Percentiles rank a stretch among this genome's conserved stretches.
These are phyloP conservation scores for Rhinopomastus cyanomelas DNA, from an alignment of 2,113 vertebrate species.

Conservation along the genomic window DNA sequence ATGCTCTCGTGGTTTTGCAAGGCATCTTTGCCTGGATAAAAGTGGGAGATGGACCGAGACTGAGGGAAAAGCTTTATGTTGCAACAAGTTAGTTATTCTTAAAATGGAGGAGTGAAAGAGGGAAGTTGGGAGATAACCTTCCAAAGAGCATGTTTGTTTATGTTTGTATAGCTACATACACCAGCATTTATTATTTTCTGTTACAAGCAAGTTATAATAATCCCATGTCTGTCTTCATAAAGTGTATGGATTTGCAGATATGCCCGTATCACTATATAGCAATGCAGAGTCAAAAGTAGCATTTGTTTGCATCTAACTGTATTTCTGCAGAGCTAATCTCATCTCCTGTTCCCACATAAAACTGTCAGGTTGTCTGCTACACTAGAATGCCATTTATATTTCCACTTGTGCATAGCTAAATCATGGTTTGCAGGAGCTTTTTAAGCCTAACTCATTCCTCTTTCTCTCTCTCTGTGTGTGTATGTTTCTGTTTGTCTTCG, in stretches of 20 bases:
- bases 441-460: not conserved
- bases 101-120: not conserved
- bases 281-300: not conserved
- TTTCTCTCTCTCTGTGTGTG: not conserved
- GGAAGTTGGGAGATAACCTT: not conserved
- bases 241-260: conserved; percentile 16
- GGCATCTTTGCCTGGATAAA: not conserved
- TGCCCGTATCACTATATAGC: not conserved
- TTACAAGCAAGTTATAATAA: conserved; percentile 5
- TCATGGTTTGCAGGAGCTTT: not conserved
- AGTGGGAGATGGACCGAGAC: not conserved
- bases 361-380: not conserved
- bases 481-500: not conserved
- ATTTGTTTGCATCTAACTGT: not conserved
- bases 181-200: conserved; percentile 5
- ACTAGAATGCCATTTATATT: not conserved
- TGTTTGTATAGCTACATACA: not conserved
- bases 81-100: not conserved
- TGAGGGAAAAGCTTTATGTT: not conserved
- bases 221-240: not conserved
- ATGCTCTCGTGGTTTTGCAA: conserved; percentile 1
- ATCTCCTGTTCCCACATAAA: conserved; percentile 5
- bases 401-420: not conserved
- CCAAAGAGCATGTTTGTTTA: not conserved
- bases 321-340: conserved; percentile 24